phyloP scores from a whole-genome alignment of 2,113 vertebrate genomes.

The Cyanistes caeruleus region DNA sequence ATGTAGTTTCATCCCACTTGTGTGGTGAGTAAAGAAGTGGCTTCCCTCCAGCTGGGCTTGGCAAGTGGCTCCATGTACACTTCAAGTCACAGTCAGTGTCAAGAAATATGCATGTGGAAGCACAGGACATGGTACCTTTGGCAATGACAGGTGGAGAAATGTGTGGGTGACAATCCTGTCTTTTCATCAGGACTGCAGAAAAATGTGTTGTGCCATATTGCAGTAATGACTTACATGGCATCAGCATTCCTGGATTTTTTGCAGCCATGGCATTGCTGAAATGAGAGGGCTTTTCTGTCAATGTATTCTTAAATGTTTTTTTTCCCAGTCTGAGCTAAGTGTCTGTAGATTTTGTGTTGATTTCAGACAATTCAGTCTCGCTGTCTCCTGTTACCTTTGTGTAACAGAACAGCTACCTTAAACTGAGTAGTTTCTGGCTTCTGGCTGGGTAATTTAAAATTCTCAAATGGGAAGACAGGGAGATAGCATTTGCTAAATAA shows the following conservation, averaged over 20 bases:
- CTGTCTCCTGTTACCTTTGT: background rate
- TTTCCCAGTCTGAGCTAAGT: background rate
- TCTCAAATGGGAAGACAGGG: background rate
- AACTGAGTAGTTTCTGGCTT: background rate
- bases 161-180: background rate
- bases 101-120: background rate
- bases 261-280: background rate
- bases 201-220: background rate
- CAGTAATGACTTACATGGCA: background rate
- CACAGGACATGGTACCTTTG: background rate
- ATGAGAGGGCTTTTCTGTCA: background rate
- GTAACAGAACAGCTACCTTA: background rate
- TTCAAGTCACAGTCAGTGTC: background rate
- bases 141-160: background rate
- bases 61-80: background rate
- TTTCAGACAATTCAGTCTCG: background rate
- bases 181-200: background rate
- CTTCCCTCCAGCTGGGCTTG: background rate
- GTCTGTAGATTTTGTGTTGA: background rate
- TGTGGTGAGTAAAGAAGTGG: background rate
- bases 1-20: background rate
- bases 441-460: conserved; percentile 15
- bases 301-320: background rate
- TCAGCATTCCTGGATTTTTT: background rate
- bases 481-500: conserved; percentile 32